Percentiles rank a stretch among this genome's conserved stretches.
These are phyloP conservation scores for Arizona elegans DNA, from an alignment of 2,113 vertebrate genomes.

Conservation along the genomic window DNA sequence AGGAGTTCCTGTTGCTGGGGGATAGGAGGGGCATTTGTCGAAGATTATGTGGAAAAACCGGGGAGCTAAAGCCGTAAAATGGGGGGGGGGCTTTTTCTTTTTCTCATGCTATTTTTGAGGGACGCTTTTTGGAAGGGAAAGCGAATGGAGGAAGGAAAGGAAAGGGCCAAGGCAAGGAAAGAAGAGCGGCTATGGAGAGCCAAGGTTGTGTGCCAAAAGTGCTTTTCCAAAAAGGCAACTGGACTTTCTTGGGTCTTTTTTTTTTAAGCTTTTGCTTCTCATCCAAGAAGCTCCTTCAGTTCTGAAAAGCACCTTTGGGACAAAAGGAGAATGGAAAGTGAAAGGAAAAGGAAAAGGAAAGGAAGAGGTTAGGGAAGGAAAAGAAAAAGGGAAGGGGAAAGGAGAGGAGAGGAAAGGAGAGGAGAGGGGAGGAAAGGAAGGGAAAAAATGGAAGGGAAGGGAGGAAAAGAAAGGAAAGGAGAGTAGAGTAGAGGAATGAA, in stretches of 20 bases:
- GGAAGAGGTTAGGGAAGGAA: too few relatives aligned
- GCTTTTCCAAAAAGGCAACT: background rate
- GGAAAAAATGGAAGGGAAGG: too few relatives aligned
- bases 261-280: background rate
- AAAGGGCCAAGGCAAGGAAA: background rate
- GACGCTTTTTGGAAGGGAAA: background rate
- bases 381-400: too few relatives aligned
- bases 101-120: background rate
- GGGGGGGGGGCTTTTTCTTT: accelerated
- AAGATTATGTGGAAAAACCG: background rate
- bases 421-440: too few relatives aligned
- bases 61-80: too few relatives aligned
- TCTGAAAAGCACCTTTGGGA: background rate
- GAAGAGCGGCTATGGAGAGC: too few relatives aligned
- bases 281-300: background rate
- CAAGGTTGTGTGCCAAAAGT: background rate
- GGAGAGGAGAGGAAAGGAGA: too few relatives aligned
- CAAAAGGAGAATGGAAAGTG: background rate
- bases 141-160: too few relatives aligned
- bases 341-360: too few relatives aligned
- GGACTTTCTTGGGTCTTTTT: background rate
- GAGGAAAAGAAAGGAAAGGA: background rate
- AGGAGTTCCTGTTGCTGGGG: background rate
- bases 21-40: background rate
- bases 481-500: too few relatives aligned